Conservation (phyloP, 2,113 vertebrate species). For the Antechinus flavipes region DNA sequence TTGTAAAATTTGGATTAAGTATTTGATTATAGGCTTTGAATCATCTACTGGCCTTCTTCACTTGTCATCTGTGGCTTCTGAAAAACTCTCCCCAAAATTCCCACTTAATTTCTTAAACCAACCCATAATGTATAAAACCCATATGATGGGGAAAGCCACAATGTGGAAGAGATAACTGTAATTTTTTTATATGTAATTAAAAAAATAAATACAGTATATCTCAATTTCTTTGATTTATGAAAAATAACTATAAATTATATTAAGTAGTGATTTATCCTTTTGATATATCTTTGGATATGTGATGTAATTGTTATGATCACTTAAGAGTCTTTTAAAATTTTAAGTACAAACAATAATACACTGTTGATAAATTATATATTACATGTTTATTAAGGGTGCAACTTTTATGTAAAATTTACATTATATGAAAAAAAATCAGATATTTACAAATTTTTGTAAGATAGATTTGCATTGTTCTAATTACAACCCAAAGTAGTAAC, state of each 20-base stretch:
- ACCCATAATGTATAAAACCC: too few species aligned
- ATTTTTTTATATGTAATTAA: too few species aligned
- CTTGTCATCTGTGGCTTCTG: too few species aligned
- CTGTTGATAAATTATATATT: constrained; percentile 88
- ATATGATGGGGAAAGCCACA: too few species aligned
- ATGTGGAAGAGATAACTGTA: too few species aligned
- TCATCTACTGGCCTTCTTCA: too few species aligned
- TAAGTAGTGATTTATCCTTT: background rate
- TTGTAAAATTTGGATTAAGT: background rate
- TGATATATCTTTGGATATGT: background rate
- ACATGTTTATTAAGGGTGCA: constrained; percentile 97
- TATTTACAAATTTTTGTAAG: constrained; percentile 91
- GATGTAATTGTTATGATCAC: background rate
- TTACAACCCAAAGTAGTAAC: constrained; percentile 87
- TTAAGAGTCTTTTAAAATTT: background rate
- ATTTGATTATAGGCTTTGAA: background rate
- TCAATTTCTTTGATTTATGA: background rate
- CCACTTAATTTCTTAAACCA: too few species aligned
- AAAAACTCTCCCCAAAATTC: too few species aligned
- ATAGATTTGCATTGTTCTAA: constrained; percentile 88
- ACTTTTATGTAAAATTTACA: constrained; percentile 92
- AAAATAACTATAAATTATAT: background rate
- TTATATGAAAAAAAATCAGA: constrained; percentile 91
- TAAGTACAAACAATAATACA: constrained; percentile 72
- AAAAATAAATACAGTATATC: background rate